Evolutionary conservation across 2,113 vertebrate genomes (phyloP).

Genomic region (Petromus typicus): DNA sequence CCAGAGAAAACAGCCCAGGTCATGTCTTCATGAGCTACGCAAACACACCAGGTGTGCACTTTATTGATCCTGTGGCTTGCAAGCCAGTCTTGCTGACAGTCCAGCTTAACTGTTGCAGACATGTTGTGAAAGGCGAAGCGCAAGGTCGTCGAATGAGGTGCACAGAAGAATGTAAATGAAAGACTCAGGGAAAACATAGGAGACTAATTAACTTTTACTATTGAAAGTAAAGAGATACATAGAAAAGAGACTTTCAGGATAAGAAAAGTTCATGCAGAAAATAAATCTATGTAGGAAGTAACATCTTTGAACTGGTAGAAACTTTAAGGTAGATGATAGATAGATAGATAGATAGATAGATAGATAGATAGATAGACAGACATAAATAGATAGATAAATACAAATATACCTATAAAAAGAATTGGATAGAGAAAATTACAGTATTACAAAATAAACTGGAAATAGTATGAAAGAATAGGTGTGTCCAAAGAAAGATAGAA

Average conservation of each 20-base stretch:
- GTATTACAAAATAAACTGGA: neutral
- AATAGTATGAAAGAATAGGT: neutral
- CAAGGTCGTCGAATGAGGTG: too few species aligned
- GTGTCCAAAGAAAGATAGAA: neutral
- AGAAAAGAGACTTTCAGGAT: neutral
- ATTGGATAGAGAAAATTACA: neutral
- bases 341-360: too few species aligned
- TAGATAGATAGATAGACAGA: too few species aligned
- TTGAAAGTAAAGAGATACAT: neutral
- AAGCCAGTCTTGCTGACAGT: too few species aligned
- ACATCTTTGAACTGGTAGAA: neutral
- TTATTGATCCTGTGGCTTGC: too few species aligned
- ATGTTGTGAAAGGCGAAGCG: too few species aligned
- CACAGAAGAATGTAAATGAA: too few species aligned
- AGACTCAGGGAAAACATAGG: conserved; percentile 22
- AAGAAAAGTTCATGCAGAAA: neutral
- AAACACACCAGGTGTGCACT: too few species aligned
- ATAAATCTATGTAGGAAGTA: neutral
- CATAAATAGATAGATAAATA: neutral
- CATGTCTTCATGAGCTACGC: too few species aligned
- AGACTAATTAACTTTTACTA: neutral
- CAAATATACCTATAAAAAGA: neutral
- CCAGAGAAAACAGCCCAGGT: too few species aligned
- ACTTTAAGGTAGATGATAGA: neutral
- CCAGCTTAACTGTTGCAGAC: too few species aligned